Evolutionary conservation across 2,113 vertebrate species (phyloP).

Genomic region (Choloepus hoffmanni): DNA sequence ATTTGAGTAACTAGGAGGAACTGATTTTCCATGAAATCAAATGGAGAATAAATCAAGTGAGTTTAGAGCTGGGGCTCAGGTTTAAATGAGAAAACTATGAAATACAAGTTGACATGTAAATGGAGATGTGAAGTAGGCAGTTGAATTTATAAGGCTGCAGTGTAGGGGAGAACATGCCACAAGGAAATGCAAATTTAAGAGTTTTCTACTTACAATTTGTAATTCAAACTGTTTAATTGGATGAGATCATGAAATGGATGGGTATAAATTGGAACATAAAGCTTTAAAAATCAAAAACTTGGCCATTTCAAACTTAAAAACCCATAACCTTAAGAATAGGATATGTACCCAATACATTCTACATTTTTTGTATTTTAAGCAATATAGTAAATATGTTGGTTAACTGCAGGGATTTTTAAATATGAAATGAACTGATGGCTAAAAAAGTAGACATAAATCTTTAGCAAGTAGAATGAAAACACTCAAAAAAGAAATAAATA

Average conservation of each 20-base stretch:
- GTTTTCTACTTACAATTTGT: neutral
- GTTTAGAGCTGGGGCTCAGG: neutral
- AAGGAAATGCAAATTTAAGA: neutral
- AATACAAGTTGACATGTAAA: neutral
- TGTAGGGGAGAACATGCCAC: neutral
- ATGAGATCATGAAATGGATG: neutral
- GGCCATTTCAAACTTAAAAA: no score
- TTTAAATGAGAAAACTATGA: neutral
- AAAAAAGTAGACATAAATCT: neutral
- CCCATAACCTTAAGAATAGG: neutral
- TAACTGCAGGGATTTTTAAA: neutral
- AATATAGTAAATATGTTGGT: neutral
- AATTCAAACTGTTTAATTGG: neutral
- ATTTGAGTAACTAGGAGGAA: neutral
- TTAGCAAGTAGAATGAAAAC: neutral
- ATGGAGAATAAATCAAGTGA: neutral
- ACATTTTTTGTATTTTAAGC: neutral
- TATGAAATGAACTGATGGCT: neutral
- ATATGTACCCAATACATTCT: neutral
- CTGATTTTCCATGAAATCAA: neutral
- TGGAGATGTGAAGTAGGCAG: no score
- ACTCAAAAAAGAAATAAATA: neutral
- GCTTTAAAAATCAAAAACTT: neutral
- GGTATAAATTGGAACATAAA: neutral
- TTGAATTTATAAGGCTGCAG: neutral